These are phyloP conservation scores for Thomomys bottae DNA, from an alignment of 2,113 vertebrate genomes.

Conservation along the genomic window DNA sequence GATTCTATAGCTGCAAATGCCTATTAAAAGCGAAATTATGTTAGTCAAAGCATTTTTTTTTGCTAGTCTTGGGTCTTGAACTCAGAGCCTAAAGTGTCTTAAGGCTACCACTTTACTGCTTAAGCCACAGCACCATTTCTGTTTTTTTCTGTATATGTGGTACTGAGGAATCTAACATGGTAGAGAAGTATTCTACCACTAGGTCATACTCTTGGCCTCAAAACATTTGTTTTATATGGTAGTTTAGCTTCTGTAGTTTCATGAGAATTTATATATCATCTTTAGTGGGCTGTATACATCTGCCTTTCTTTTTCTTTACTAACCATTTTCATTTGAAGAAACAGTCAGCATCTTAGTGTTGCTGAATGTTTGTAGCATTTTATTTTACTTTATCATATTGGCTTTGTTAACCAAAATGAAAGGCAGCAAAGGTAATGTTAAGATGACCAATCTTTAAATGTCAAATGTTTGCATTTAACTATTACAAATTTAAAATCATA, in stretches of 20 bases:
- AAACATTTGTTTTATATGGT: slow-evolving; percentile 76
- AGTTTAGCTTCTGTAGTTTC: slow-evolving; percentile 77
- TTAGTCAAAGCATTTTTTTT: slow-evolving; percentile 69
- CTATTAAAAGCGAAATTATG: not conserved
- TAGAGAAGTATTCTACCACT: too few species aligned
- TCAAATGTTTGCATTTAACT: slow-evolving; percentile 35
- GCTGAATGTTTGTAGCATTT: slow-evolving; percentile 55
- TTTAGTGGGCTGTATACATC: slow-evolving; percentile 79
- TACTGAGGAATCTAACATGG: too few species aligned
- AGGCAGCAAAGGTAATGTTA: not conserved
- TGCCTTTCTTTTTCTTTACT: not conserved
- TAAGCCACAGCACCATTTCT: too few species aligned
- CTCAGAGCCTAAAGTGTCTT: too few species aligned
- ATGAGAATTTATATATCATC: slow-evolving; percentile 79
- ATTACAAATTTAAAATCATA: slow-evolving; percentile 76
- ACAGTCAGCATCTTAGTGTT: slow-evolving; percentile 73
- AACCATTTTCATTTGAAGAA: slow-evolving; percentile 66
- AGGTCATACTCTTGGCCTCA: too few species aligned
- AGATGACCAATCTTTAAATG: not conserved
- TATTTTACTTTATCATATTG: slow-evolving; percentile 51
- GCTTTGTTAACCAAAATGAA: slow-evolving; percentile 78
- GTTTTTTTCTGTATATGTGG: too few species aligned
- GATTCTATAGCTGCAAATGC: not conserved
- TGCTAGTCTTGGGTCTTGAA: too few species aligned
- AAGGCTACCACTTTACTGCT: too few species aligned